Conservation (phyloP, 2,888 invertebrate species). For the Frankliniella intonsa region DNA sequence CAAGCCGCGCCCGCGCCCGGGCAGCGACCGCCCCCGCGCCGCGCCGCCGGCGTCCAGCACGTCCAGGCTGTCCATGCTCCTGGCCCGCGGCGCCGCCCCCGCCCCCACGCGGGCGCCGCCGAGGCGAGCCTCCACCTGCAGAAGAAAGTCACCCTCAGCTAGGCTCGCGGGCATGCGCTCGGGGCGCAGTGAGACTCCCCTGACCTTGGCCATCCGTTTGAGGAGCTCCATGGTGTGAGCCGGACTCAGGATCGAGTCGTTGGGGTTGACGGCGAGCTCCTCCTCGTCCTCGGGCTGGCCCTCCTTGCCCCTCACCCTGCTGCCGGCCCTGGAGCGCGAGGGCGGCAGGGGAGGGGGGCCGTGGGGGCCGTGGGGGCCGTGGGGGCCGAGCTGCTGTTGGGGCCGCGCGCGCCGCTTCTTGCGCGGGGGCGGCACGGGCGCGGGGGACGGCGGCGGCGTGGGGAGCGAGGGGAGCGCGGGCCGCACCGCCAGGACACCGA, state of each 20-base stretch:
- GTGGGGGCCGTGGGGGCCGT: background rate
- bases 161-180: too few relatives aligned
- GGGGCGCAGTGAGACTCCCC: too few relatives aligned
- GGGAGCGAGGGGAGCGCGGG: background rate
- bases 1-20: background rate
- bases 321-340: background rate
- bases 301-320: background rate
- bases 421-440: conserved; percentile 9
- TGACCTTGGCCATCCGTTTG: background rate
- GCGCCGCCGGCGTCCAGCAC: background rate
- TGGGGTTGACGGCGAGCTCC: background rate
- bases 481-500: background rate
- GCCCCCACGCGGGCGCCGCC: background rate
- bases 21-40: background rate
- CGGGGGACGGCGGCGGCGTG: conserved; percentile 1
- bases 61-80: conserved; percentile 17
- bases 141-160: background rate
- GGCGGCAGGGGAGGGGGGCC: background rate
- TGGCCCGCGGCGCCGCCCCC: background rate
- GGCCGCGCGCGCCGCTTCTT: conserved; percentile 16
- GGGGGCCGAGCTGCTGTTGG: background rate
- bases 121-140: background rate
- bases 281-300: background rate
- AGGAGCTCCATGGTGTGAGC: conserved; percentile 16
- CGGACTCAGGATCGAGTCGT: conserved; percentile 4